phyloP scores from a whole-genome alignment of 2,113 vertebrate genomes.

The Oreochromis spilurus region DNA sequence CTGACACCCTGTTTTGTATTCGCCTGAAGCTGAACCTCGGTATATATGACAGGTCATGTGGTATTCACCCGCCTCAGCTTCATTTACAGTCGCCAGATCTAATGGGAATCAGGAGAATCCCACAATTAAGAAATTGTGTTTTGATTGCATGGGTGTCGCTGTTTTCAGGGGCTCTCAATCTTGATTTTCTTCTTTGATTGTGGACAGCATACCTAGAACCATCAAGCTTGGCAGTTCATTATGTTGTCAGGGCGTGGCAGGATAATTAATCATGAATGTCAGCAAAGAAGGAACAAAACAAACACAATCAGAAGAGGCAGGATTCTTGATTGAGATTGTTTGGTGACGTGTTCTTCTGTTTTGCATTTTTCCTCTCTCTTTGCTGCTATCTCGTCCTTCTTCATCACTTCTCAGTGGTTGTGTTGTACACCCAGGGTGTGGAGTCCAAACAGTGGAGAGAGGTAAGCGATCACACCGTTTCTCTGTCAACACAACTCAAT shows the following conservation, averaged over 20 bases:
- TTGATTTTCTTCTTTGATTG: not conserved
- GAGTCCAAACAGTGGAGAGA: slow-evolving; percentile 92
- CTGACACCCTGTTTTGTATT: slow-evolving; percentile 24
- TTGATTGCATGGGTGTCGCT: slow-evolving; percentile 3
- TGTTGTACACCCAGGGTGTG: slow-evolving; percentile 89
- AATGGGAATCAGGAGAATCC: slow-evolving; percentile 25
- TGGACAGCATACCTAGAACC: not conserved
- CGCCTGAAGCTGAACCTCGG: not conserved
- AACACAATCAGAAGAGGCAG: not conserved
- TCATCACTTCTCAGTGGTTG: slow-evolving; percentile 79
- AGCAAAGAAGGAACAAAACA: slow-evolving; percentile 26
- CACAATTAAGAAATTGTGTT: slow-evolving; percentile 15
- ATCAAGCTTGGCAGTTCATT: slow-evolving; percentile 15
- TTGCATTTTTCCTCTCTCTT: not conserved
- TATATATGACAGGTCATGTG: slow-evolving; percentile 15
- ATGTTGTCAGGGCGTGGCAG: slow-evolving; percentile 24
- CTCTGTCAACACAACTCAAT: slow-evolving; percentile 41
- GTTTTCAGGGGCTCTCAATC: not conserved
- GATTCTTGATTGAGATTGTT: slow-evolving; percentile 13
- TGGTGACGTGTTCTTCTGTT: slow-evolving; percentile 2
- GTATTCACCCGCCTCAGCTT: not conserved
- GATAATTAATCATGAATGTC: slow-evolving; percentile 48
- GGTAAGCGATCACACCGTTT: slow-evolving; percentile 72
- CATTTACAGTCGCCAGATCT: slow-evolving; percentile 16
- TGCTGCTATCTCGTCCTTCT: not conserved